Evolutionary conservation across 2,113 vertebrate genomes (phyloP).

Genomic region (Cavia porcellus): DNA sequence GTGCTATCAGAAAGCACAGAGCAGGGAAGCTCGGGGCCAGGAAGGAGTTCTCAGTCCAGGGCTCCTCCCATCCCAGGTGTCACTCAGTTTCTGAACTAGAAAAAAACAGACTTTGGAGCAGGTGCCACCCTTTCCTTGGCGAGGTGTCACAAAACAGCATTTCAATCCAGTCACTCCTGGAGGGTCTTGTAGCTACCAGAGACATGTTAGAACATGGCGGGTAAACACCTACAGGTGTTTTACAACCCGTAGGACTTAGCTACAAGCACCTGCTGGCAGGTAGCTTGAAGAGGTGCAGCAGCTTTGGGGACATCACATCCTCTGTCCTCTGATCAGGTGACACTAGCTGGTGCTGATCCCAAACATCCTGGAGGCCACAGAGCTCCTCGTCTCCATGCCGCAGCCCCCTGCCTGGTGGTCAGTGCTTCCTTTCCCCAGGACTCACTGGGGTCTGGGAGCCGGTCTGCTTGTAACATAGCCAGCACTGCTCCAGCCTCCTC

Average conservation of each 20-base stretch:
- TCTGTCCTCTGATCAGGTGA: not conserved
- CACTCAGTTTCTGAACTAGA: not conserved
- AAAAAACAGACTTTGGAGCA: not conserved
- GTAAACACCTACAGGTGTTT: not conserved
- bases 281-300: not conserved
- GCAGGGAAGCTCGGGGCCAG: not conserved
- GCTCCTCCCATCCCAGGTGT: not conserved
- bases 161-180: not conserved
- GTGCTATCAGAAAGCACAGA: not conserved
- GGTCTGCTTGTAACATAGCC: accelerated
- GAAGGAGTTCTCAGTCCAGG: accelerated
- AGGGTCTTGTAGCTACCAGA: not conserved
- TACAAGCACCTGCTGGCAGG: not conserved
- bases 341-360: accelerated
- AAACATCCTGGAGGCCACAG: not conserved
- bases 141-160: not conserved
- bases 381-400: accelerated
- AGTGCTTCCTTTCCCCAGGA: not conserved
- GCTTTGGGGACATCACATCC: not conserved
- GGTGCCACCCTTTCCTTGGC: not conserved
- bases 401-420: not conserved
- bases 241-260: not conserved
- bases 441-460: accelerated
- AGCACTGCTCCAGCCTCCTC: accelerated
- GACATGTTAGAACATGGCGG: too few species aligned